These are phyloP conservation scores for Pachypeltis micranthus DNA, from an alignment of 1,140 invertebrate genomes.

Conservation along the genomic window DNA sequence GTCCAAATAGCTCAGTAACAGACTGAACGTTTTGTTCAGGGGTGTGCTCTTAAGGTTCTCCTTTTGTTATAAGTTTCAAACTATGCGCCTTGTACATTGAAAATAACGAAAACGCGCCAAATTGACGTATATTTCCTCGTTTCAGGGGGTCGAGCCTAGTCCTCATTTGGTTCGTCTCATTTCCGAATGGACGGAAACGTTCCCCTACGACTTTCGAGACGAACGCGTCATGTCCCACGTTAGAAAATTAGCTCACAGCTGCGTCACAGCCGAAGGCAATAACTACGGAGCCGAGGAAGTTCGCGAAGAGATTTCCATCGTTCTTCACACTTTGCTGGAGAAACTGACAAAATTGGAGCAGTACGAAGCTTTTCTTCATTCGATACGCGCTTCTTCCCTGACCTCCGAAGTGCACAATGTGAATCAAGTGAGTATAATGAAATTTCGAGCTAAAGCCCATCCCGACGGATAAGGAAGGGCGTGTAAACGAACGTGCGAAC, in stretches of 20 bases:
- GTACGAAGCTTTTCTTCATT: conserved; percentile 50
- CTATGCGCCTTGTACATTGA: too few relatives aligned
- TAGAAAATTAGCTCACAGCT: conserved; percentile 76
- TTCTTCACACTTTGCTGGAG: conserved; percentile 72
- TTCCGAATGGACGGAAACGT: conserved; percentile 87
- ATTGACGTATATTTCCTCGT: not conserved
- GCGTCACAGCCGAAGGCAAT: conserved; percentile 41
- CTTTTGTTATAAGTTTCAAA: not conserved
- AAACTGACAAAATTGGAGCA: conserved; percentile 68
- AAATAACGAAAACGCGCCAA: not conserved
- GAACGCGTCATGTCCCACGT: conserved; percentile 87
- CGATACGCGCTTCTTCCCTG: conserved; percentile 1
- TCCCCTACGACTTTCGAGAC: conserved; percentile 93
- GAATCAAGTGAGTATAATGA: not conserved
- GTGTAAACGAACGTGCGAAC: too few relatives aligned
- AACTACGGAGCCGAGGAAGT: conserved; percentile 25
- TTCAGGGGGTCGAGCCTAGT: conserved; percentile 16
- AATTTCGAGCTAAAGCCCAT: too few relatives aligned
- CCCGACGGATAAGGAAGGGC: too few relatives aligned
- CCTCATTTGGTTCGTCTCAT: conserved; percentile 39
- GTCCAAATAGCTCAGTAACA: not conserved
- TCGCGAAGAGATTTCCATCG: conserved; percentile 63
- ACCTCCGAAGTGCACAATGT: not conserved
- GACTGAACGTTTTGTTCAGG: not conserved
- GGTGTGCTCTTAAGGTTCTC: not conserved